These are phyloP conservation scores for Stenodera caucasica DNA, from an alignment of 2,888 invertebrate species.

Conservation along the genomic window DNA sequence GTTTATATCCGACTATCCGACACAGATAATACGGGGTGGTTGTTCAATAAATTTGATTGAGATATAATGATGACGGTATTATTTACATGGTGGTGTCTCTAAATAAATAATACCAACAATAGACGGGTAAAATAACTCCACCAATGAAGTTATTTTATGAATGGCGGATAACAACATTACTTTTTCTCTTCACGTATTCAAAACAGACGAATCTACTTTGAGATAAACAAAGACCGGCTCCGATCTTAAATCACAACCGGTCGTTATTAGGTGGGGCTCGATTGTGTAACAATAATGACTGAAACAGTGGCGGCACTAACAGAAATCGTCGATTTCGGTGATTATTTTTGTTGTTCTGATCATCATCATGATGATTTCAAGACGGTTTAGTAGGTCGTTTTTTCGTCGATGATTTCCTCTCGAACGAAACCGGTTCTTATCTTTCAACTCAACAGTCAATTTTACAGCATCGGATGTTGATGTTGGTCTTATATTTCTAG, in stretches of 20 bases:
- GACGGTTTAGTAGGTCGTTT: slow-evolving; percentile 1
- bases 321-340: too few relatives aligned
- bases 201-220: background rate
- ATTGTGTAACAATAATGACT: slow-evolving; percentile 5
- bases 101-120: slow-evolving; percentile 13
- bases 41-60: slow-evolving; percentile 21
- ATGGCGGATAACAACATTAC: too few relatives aligned
- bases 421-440: slow-evolving; percentile 1
- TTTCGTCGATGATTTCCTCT: background rate
- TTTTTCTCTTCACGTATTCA: background rate
- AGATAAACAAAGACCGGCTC: background rate
- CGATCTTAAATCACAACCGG: background rate
- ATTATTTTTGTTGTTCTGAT: background rate
- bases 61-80: slow-evolving; percentile 17
- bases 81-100: slow-evolving; percentile 11
- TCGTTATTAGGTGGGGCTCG: slow-evolving; percentile 7
- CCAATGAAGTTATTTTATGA: too few relatives aligned
- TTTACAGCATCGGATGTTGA: slow-evolving; percentile 7
- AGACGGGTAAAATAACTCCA: too few relatives aligned
- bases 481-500: slow-evolving; percentile 18
- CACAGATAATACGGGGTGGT: background rate
- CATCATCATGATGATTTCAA: background rate
- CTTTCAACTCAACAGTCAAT: slow-evolving; percentile 8
- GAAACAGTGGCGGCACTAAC: background rate
- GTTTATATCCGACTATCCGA: background rate